Percentiles rank a stretch among this genome's conserved stretches.
Conservation (phyloP, 2,113 vertebrate species). For the Hyperoodon ampullatus region DNA sequence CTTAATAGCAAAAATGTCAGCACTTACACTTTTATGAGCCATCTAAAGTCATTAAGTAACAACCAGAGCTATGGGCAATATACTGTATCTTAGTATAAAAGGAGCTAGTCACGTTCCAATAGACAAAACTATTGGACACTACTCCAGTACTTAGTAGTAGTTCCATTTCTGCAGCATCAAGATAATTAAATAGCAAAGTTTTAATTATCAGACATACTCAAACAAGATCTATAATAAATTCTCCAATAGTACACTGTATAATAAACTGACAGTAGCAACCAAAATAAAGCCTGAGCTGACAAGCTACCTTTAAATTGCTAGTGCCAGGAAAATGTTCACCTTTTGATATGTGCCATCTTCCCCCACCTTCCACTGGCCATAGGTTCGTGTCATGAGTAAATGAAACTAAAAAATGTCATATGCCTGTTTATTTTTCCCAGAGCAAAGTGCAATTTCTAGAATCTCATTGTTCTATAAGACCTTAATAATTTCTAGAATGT, state of each 20-base stretch:
- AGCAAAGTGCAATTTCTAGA: neutral
- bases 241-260: neutral
- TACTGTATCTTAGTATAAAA: neutral
- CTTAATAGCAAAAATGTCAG: neutral
- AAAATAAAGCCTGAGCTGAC: neutral
- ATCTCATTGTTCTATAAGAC: neutral
- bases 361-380: no score
- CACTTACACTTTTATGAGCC: neutral
- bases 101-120: neutral
- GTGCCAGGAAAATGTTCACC: neutral
- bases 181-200: constrained; percentile 49
- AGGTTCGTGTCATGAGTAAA: neutral
- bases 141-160: neutral
- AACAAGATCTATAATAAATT: neutral
- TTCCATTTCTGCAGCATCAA: constrained; percentile 41
- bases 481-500: neutral
- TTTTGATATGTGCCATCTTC: neutral
- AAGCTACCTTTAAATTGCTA: neutral
- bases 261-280: neutral
- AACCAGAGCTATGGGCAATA: neutral
- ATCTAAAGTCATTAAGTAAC: neutral
- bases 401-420: neutral
- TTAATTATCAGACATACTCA: neutral
- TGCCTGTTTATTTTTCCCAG: neutral
- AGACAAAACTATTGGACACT: neutral